Conservation (phyloP, 2,888 invertebrate genomes). For the Aricia artaxerxes region DNA sequence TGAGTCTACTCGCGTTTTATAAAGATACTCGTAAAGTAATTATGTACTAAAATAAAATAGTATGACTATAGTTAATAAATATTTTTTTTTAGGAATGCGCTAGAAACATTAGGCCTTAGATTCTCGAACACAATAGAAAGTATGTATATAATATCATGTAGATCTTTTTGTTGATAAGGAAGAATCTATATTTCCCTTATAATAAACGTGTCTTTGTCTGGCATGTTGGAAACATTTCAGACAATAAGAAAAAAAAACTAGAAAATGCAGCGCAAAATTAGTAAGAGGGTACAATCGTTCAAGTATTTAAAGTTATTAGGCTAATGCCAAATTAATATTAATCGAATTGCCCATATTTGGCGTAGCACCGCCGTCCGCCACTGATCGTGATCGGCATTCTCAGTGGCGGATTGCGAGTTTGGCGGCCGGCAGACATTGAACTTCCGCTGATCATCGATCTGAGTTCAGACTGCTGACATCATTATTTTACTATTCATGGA, state of each 20-base stretch:
- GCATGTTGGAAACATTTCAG: no score
- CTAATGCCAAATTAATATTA: background rate
- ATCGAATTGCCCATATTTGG: background rate
- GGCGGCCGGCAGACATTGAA: constrained; percentile 38
- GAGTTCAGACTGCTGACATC: constrained; percentile 24
- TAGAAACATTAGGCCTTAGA: no score
- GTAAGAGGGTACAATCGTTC: background rate
- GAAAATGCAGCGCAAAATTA: background rate
- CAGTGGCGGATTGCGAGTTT: constrained; percentile 40
- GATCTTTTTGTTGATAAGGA: no score
- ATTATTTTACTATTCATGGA: constrained; percentile 29
- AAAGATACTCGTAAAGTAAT: background rate
- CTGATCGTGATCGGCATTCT: constrained; percentile 38
- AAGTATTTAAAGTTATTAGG: background rate
- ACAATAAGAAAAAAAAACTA: no score
- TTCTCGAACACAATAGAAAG: no score
- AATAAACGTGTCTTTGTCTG: no score
- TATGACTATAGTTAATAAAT: no score
- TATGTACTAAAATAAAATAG: background rate
- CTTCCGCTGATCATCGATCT: constrained; percentile 46
- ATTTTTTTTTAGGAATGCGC: no score
- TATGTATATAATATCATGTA: no score
- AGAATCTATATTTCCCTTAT: no score
- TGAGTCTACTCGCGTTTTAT: background rate
- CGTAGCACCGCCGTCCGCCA: constrained; percentile 1